These are phyloP conservation scores for Girardia tigrina DNA, from an alignment of 2,888 invertebrate species.

Conservation along the genomic window DNA sequence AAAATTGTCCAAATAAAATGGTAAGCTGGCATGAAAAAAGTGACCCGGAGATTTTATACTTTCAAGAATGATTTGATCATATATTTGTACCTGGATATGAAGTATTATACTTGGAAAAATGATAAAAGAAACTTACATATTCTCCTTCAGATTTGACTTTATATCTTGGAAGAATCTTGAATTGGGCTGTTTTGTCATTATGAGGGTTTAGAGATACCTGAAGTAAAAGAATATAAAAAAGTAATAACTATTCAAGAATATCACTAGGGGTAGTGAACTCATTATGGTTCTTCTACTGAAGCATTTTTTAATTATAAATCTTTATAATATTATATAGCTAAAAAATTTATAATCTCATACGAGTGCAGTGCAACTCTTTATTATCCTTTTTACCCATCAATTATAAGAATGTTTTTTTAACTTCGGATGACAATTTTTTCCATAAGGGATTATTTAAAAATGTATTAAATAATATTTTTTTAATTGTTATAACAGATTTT, in stretches of 20 bases:
- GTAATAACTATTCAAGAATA: not conserved
- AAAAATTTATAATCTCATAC: no score
- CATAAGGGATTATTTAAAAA: no score
- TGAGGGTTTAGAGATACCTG: slow-evolving; percentile 34
- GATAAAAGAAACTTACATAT: slow-evolving; percentile 27
- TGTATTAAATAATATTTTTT: no score
- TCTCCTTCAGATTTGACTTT: slow-evolving; percentile 40
- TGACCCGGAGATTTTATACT: slow-evolving; percentile 50
- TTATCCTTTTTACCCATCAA: no score
- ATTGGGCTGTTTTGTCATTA: slow-evolving; percentile 38
- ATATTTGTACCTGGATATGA: slow-evolving; percentile 46
- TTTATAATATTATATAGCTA: no score
- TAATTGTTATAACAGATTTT: no score
- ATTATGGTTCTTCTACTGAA: no score
- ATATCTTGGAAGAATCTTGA: slow-evolving; percentile 38
- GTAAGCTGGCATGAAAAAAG: slow-evolving; percentile 47
- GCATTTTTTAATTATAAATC: no score
- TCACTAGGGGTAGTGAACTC: no score
- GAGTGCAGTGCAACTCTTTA: no score
- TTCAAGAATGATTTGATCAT: slow-evolving; percentile 49
- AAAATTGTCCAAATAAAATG: slow-evolving; percentile 47
- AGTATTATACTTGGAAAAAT: not conserved
- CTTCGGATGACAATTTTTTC: no score
- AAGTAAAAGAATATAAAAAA: not conserved
- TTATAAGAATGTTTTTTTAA: no score